Percentiles rank a stretch among this genome's conserved stretches.
Conservation (phyloP, 2,797 vertebrate genomes). For the Dallia pectoralis region DNA sequence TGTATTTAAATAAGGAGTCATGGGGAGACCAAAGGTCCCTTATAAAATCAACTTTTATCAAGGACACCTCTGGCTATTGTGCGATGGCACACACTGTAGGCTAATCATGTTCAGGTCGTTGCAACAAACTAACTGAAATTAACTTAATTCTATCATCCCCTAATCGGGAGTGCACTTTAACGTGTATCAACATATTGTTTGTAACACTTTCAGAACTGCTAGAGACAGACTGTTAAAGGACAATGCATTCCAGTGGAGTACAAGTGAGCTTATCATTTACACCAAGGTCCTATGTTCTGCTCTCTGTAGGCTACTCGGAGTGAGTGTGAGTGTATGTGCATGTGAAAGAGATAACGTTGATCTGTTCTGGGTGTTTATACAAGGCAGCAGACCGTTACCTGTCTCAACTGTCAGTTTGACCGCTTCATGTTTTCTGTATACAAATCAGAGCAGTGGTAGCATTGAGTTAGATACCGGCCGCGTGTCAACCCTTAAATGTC, state of each 20-base stretch:
- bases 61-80: too few relatives aligned
- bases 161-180: too few relatives aligned
- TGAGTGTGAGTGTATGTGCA: neutral
- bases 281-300: neutral
- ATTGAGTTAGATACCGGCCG: too few relatives aligned
- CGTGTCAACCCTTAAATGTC: neutral
- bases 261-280: neutral
- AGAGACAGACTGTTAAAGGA: neutral
- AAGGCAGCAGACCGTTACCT: neutral
- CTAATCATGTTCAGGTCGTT: neutral
- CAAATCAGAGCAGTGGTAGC: too few relatives aligned
- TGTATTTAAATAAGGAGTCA: neutral
- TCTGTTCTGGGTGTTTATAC: neutral
- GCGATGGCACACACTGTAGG: neutral
- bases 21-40: too few relatives aligned
- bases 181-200: neutral
- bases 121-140: too few relatives aligned
- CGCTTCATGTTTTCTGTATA: neutral
- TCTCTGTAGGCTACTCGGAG: neutral
- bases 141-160: too few relatives aligned
- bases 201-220: neutral
- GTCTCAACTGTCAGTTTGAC: neutral
- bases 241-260: neutral
- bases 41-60: too few relatives aligned
- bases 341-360: neutral